Percentiles rank a stretch among this genome's conserved stretches.
Conservation (phyloP, 2,888 invertebrate species). For the Stegana nigrithorax region DNA sequence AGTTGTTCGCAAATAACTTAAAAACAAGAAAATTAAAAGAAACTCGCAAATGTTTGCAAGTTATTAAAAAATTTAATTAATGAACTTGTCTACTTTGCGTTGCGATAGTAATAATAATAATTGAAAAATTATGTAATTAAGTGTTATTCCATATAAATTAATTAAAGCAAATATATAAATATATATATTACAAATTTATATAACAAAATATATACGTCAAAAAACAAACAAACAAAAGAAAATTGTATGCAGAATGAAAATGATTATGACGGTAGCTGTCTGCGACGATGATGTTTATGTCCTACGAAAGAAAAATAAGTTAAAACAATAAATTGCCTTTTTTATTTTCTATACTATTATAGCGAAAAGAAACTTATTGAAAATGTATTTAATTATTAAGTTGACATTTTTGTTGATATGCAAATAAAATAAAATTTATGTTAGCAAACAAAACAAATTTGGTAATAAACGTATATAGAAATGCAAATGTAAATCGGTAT, state of each 20-base stretch:
- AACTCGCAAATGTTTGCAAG: not conserved
- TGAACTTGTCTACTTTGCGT: too few relatives aligned
- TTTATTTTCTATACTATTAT: conserved; percentile 8
- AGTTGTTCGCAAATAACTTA: not conserved
- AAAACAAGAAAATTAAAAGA: not conserved
- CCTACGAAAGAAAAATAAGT: conserved; percentile 2
- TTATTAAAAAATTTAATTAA: not conserved
- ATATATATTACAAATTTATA: conserved; percentile 13
- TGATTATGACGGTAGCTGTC: not conserved
- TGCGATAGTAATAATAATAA: too few relatives aligned
- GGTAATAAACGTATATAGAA: conserved; percentile 12
- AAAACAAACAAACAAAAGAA: conserved; percentile 10
- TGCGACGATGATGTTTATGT: too few relatives aligned
- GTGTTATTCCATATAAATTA: conserved; percentile 66
- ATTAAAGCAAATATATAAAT: conserved; percentile 39
- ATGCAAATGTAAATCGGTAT: conserved; percentile 4
- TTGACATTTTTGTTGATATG: not conserved
- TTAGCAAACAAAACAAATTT: conserved; percentile 3
- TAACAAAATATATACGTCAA: conserved; percentile 20
- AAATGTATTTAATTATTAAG: conserved; percentile 13
- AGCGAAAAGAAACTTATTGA: not conserved
- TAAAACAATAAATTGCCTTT: conserved; percentile 23
- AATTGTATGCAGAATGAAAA: conserved; percentile 13
- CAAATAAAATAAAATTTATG: not conserved
- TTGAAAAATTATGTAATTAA: conserved; percentile 60